phyloP scores from a whole-genome alignment of 2,888 invertebrate genomes.

The Eremobia ochroleuca region DNA sequence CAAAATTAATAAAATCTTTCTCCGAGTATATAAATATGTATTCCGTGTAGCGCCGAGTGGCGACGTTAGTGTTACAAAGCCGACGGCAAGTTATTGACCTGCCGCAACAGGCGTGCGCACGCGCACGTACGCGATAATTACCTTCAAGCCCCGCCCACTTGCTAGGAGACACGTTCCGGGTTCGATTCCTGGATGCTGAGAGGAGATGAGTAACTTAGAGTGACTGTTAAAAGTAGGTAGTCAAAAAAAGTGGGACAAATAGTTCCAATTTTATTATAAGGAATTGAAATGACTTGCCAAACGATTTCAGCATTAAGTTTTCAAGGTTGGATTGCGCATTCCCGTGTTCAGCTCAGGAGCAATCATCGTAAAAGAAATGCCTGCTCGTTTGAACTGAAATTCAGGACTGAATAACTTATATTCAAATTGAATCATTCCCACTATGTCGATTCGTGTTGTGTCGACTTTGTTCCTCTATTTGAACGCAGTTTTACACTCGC shows the following conservation, averaged over 20 bases:
- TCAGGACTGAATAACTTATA: not conserved
- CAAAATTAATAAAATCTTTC: conserved; percentile 2
- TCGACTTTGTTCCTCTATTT: not conserved
- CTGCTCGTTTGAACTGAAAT: not conserved
- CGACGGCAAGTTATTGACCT: conserved; percentile 70
- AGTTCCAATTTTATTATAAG: not conserved
- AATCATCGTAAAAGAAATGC: conserved; percentile 7
- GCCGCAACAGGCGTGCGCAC: conserved; percentile 72
- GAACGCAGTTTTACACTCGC: not conserved
- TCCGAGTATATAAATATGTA: conserved; percentile 6
- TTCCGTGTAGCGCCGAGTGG: not conserved
- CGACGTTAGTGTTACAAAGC: conserved; percentile 13
- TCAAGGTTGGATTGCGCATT: conserved; percentile 11
- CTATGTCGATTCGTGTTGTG: not conserved
- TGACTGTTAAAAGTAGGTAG: not conserved
- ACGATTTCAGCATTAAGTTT: conserved; percentile 13
- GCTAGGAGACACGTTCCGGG: conserved; percentile 13
- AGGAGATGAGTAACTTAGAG: not conserved
- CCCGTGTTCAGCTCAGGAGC: not conserved
- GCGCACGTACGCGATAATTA: conserved; percentile 71
- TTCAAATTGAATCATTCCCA: not conserved
- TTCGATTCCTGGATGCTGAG: conserved; percentile 13
- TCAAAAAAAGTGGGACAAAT: conserved; percentile 8
- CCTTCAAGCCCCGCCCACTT: conserved; percentile 12
- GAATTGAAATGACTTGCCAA: conserved; percentile 13